Evolutionary conservation across 2,888 invertebrate genomes (phyloP).

Genomic region (Bellardia bayeri): DNA sequence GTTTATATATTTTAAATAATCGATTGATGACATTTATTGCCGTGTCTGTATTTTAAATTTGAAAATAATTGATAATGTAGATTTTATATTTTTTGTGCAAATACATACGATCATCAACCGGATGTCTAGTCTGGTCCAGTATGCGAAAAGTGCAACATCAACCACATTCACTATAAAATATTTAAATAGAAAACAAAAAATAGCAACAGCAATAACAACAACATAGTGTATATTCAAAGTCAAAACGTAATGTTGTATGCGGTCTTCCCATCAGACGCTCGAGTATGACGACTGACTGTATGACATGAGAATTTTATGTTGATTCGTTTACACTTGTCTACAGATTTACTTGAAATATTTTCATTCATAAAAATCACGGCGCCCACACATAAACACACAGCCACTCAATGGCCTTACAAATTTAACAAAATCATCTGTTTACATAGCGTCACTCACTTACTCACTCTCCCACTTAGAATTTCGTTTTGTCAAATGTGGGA

Average conservation of each 20-base stretch:
- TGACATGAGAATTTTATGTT: constrained; percentile 53
- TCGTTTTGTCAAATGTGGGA: constrained; percentile 25
- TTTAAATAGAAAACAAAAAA: constrained; percentile 39
- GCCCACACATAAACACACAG: constrained; percentile 56
- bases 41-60: neutral
- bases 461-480: constrained; percentile 10
- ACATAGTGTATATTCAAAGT: constrained; percentile 41
- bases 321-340: constrained; percentile 61
- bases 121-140: constrained; percentile 73
- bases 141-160: constrained; percentile 56
- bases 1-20: neutral
- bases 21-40: neutral
- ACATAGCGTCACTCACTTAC: neutral
- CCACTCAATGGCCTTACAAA: constrained; percentile 9
- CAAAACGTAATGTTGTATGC: constrained; percentile 32
- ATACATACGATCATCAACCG: constrained; percentile 65
- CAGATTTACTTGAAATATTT: constrained; percentile 60
- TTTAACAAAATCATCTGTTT: constrained; percentile 53
- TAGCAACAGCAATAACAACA: constrained; percentile 43
- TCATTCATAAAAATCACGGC: constrained; percentile 73
- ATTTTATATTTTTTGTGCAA: constrained; percentile 27
- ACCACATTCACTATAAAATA: constrained; percentile 29
- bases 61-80: constrained; percentile 7
- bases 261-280: neutral
- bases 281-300: neutral